Base-by-base conservation (phyloP, 2,888 invertebrate genomes). In the Acronicta aceris region DNA sequence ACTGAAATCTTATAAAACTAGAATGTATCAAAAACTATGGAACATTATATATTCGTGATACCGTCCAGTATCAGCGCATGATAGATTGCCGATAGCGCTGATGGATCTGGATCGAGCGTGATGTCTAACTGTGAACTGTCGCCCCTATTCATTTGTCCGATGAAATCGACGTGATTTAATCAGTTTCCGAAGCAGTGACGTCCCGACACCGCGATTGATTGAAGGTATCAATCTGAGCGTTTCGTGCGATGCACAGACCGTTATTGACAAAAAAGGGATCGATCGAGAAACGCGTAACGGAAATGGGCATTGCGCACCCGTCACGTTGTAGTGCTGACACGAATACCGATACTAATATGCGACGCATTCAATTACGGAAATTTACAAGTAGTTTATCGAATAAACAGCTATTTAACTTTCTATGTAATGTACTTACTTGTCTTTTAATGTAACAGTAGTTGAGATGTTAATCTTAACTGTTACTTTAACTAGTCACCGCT, bases 151-250 rank as follows among this genome's bases (percentile, higher is more conserved):
- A 89, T 89, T 90, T 87, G 89, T 88, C 88, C 79, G 89, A 89
- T 86, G 87, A 89, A 89, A 88, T 89, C 90, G 89, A 93, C 91
- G 91, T 92, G 92, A 94, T 93, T 91, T 89, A 93, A 94, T 94
- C 93, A 92, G 91, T 87, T 89, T 88, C 83, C 84, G 81, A 87
- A 77, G 83, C 87, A 86, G 83, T 82, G 90, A 87, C 84, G 89
- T 89, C 88, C 90, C 86, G 90, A 89, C 89, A 88, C 87, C 85
- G 82, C 81, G 81, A 87, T 87, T 89, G 92, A 93, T 92, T 88
- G 91, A 89, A 92, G 89, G 93, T 92, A 93, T 93, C 93, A 91
- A 92, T 93, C 92, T 92, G 84, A 81, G 66, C 80, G 84, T 89
- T 92, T 92, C 91, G 92, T 92, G 92, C 89, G 86, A 87, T 88